phyloP scores from a whole-genome alignment of 2,113 vertebrate genomes.

The Zosterops lateralis region DNA sequence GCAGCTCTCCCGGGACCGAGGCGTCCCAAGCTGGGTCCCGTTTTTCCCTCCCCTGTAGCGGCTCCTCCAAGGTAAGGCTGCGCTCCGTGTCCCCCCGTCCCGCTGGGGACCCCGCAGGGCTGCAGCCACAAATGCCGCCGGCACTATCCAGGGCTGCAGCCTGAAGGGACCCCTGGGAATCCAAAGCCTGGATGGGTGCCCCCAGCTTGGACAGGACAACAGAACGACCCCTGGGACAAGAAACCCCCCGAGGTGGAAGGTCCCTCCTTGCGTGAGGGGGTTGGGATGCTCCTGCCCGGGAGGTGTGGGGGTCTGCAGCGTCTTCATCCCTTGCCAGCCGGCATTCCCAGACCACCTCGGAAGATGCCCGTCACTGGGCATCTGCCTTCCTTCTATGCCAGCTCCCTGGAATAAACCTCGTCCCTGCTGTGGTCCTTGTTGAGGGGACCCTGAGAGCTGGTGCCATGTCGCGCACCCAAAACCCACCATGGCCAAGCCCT shows the following conservation, averaged over 20 bases:
- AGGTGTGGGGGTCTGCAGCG: neutral
- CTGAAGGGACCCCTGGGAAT: neutral
- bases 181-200: neutral
- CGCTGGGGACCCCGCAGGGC: neutral
- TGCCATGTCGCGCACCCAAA: neutral
- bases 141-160: neutral
- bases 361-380: neutral
- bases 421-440: neutral
- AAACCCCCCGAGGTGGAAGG: neutral
- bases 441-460: neutral
- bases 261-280: neutral
- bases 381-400: neutral
- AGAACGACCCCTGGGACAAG: neutral
- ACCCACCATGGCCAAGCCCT: neutral
- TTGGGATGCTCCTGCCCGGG: neutral
- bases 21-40: neutral
- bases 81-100: neutral
- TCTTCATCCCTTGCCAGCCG: neutral
- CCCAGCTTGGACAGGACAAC: neutral
- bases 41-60: neutral
- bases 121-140: neutral
- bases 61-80: conserved; percentile 50
- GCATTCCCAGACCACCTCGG: neutral
- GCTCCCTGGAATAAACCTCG: neutral
- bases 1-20: neutral